phyloP scores from a whole-genome alignment of 2,113 vertebrate species.

The Mus spicilegus region DNA sequence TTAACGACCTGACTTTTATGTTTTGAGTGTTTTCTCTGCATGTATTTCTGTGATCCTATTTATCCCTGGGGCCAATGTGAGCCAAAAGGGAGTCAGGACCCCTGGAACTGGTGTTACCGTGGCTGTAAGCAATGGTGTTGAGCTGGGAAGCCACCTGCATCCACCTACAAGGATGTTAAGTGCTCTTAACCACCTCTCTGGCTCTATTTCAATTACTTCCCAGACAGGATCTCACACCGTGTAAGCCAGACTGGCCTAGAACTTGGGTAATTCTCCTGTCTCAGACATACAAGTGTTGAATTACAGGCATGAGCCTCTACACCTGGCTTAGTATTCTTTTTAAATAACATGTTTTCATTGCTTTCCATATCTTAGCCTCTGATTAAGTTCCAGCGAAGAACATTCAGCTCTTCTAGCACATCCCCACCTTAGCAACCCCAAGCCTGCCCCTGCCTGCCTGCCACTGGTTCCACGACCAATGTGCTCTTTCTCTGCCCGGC shows the following conservation, averaged over 20 bases:
- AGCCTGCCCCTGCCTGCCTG: neutral
- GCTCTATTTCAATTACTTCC: neutral
- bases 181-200: neutral
- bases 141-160: neutral
- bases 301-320: neutral
- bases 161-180: neutral
- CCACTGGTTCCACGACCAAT: accelerated
- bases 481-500: neutral
- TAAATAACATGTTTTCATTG: neutral
- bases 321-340: neutral
- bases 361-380: neutral
- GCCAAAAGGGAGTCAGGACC: no score
- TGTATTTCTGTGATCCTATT: no score
- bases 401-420: neutral
- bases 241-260: neutral
- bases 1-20: neutral
- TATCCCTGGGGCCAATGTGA: neutral
- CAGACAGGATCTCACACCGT: neutral
- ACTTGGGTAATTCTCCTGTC: neutral
- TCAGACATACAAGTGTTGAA: neutral
- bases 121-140: neutral
- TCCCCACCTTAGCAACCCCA: neutral
- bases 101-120: neutral
- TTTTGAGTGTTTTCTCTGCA: neutral
- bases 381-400: neutral